These are phyloP conservation scores for Regulus satrapa DNA, from an alignment of 2,113 vertebrate species.

Conservation along the genomic window DNA sequence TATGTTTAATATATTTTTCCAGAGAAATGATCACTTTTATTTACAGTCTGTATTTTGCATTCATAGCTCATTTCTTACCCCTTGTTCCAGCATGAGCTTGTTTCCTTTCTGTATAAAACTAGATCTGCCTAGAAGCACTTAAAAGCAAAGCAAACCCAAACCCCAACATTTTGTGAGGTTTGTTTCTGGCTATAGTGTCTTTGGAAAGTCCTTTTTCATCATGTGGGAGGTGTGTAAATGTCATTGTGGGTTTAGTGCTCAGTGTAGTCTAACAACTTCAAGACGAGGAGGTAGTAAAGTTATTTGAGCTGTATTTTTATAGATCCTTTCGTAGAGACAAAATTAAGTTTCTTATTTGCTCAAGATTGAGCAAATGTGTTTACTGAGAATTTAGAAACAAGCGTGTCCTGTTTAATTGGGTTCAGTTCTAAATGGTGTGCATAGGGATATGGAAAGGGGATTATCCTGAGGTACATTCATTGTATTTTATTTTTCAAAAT, in stretches of 20 bases:
- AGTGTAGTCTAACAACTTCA: background rate
- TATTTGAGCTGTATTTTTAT: background rate
- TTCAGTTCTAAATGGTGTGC: background rate
- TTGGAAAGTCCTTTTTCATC: background rate
- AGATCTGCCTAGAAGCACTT: background rate
- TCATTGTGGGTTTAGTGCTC: background rate
- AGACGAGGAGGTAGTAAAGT: background rate
- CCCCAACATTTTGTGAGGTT: background rate
- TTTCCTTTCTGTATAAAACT: background rate
- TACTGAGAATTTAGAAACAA: background rate
- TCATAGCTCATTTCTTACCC: background rate
- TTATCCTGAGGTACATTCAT: background rate
- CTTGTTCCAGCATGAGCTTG: background rate
- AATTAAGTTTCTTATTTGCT: background rate
- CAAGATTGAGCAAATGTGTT: background rate
- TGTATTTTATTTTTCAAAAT: background rate
- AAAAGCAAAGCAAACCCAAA: background rate
- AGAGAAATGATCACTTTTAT: background rate
- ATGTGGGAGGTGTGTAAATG: background rate
- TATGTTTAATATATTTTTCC: background rate
- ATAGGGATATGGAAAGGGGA: background rate
- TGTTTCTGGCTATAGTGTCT: background rate
- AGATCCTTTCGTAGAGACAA: background rate
- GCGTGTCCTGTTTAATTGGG: background rate
- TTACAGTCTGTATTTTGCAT: background rate